Conservation (phyloP, 2,113 vertebrate species). For the Lagopus muta region DNA sequence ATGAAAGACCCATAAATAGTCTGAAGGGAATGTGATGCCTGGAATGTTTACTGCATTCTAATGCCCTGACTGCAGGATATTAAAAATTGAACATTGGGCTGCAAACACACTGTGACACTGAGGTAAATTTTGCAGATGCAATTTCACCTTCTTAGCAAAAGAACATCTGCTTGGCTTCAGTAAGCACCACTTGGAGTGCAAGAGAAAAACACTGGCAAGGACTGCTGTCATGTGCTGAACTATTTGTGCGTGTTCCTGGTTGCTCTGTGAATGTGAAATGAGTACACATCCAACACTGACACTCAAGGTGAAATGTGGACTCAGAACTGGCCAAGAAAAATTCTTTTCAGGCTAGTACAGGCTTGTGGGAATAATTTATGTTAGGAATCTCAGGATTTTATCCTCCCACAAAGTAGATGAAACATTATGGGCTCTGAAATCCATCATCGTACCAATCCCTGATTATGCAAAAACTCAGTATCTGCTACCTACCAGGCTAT, state of each 20-base stretch:
- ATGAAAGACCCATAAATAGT: conserved; percentile 66
- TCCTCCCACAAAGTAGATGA: conserved; percentile 31
- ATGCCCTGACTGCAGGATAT: conserved; percentile 64
- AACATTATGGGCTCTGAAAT: conserved; percentile 38
- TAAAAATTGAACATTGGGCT: conserved; percentile 63
- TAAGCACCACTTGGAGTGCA: neutral
- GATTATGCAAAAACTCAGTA: conserved; percentile 27
- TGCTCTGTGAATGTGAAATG: neutral
- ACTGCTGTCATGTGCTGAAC: neutral
- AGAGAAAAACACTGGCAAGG: conserved; percentile 50
- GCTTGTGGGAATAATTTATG: neutral
- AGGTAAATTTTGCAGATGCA: conserved; percentile 68
- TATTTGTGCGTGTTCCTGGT: conserved; percentile 27
- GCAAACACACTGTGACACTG: conserved; percentile 38
- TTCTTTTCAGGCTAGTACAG: neutral
- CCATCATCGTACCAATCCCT: conserved; percentile 14
- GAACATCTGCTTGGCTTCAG: conserved; percentile 67
- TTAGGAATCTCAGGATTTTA: neutral
- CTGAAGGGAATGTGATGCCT: conserved; percentile 62
- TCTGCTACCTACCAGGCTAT: conserved; percentile 47
- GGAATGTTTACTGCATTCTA: conserved; percentile 50
- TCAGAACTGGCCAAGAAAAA: neutral
- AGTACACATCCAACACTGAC: neutral
- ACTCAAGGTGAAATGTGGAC: conserved; percentile 10
- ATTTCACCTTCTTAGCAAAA: conserved; percentile 74